Evolutionary conservation across 2,888 invertebrate genomes (phyloP).

Genomic region (Drosophila pullipes): DNA sequence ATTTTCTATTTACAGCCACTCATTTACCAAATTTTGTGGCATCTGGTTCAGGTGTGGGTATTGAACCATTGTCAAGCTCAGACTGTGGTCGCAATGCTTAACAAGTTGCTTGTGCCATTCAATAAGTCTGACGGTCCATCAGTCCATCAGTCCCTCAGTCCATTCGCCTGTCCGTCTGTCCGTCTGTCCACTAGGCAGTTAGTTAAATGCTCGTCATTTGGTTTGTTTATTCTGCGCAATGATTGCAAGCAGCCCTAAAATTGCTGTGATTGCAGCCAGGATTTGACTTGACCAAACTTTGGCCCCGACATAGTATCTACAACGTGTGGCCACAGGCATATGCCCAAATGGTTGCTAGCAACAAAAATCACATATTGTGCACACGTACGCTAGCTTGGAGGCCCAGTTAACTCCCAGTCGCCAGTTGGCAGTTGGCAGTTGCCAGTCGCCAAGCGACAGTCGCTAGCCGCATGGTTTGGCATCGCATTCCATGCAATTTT

Average conservation of each 20-base stretch:
- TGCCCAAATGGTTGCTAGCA: constrained; percentile 71
- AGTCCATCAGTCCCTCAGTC: background rate
- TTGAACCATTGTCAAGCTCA: constrained; percentile 52
- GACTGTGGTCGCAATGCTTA: constrained; percentile 55
- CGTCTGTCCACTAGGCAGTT: constrained; percentile 56
- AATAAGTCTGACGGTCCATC: constrained; percentile 3
- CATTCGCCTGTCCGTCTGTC: background rate
- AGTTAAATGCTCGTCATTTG: constrained; percentile 80
- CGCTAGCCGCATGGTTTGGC: constrained; percentile 55
- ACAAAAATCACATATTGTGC: constrained; percentile 78
- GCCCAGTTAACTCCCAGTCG: constrained; percentile 21
- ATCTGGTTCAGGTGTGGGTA: constrained; percentile 1
- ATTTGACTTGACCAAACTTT: constrained; percentile 61
- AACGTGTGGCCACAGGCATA: constrained; percentile 40
- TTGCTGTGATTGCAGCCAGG: constrained; percentile 71
- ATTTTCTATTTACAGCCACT: constrained; percentile 35
- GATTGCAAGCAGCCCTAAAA: constrained; percentile 72
- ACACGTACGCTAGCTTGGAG: constrained; percentile 72
- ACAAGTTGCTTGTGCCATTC: constrained; percentile 62
- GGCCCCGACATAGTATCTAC: constrained; percentile 14
- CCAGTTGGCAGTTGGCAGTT: constrained; percentile 5
- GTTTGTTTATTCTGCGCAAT: constrained; percentile 79
- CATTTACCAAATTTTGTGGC: constrained; percentile 11
- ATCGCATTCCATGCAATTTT: constrained; percentile 73
- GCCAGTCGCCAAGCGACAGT: constrained; percentile 27